phyloP scores from a whole-genome alignment of 2,888 invertebrate genomes.

The Dioctria linearis region DNA sequence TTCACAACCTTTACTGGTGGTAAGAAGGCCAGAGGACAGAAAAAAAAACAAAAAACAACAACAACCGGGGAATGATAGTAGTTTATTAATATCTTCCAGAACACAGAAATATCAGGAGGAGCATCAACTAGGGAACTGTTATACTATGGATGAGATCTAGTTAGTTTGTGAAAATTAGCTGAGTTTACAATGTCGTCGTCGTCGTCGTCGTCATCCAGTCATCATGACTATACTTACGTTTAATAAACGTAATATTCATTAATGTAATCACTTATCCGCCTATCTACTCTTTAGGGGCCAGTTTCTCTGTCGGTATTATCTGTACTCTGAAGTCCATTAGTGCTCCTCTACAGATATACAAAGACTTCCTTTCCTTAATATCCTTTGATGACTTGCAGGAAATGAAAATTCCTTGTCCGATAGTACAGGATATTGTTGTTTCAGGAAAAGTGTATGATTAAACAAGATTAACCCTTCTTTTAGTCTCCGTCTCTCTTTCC shows the following conservation, averaged over 20 bases:
- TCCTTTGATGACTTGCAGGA: constrained; percentile 29
- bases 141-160: too few species aligned
- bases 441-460: constrained; percentile 9
- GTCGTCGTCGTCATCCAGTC: constrained; percentile 3
- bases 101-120: background rate
- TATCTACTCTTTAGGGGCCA: constrained; percentile 22
- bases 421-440: constrained; percentile 1
- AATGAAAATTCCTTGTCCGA: constrained; percentile 14
- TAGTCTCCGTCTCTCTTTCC: too few species aligned
- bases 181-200: background rate
- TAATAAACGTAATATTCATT: constrained; percentile 6
- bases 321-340: constrained; percentile 1
- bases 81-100: background rate
- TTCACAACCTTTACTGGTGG: background rate
- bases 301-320: background rate
- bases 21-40: background rate
- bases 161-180: too few species aligned
- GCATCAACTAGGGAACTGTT: too few species aligned
- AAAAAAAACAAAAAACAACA: too few species aligned
- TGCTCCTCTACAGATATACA: background rate
- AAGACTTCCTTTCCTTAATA: constrained; percentile 11
- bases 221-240: constrained; percentile 17
- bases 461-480: constrained; percentile 10
- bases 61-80: too few species aligned
- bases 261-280: constrained; percentile 27